Conservation (phyloP, 2,113 vertebrate species). For the Neodon shergylaensis region DNA sequence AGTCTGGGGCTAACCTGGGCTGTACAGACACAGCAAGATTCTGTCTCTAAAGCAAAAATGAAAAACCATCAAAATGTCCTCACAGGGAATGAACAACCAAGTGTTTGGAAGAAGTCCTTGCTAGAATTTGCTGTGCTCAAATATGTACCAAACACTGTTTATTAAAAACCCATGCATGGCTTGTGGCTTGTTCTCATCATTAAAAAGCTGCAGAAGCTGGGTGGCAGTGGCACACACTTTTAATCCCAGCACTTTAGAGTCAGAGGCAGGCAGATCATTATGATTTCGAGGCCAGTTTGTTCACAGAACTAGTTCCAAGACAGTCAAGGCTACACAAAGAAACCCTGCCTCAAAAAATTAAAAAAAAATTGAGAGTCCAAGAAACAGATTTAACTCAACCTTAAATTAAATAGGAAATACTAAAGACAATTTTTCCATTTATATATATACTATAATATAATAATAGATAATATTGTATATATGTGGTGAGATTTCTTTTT, state of each 20-base stretch:
- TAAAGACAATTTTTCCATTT: constrained; percentile 14
- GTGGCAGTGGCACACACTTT: neutral
- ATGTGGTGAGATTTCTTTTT: neutral
- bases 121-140: neutral
- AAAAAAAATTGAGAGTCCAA: neutral
- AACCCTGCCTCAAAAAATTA: neutral
- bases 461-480: neutral
- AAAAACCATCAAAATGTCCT: neutral
- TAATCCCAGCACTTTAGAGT: neutral
- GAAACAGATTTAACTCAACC: neutral
- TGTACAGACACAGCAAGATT: neutral
- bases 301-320: neutral
- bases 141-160: neutral
- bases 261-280: neutral
- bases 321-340: neutral
- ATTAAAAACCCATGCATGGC: constrained; percentile 4
- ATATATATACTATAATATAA: neutral
- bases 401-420: constrained; percentile 53
- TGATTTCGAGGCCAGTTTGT: neutral
- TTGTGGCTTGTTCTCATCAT: constrained; percentile 4
- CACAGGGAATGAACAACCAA: neutral
- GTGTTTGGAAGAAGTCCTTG: neutral
- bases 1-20: neutral
- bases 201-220: neutral
- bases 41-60: neutral